These are phyloP conservation scores for Bembecia ichneumoniformis DNA, from an alignment of 2,888 invertebrate species.

Conservation along the genomic window DNA sequence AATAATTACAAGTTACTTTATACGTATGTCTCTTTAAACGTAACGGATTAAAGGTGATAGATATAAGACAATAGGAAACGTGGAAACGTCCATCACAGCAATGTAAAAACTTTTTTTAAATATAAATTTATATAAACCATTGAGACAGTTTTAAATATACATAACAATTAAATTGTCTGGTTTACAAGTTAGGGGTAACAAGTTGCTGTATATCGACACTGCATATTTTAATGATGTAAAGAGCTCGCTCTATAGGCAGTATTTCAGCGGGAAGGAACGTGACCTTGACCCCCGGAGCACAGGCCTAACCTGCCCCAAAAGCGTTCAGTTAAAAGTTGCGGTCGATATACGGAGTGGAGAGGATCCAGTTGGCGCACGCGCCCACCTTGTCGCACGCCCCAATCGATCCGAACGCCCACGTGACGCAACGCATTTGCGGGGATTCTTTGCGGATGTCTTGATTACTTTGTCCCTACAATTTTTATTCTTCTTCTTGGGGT, in stretches of 20 bases:
- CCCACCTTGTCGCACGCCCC: slow-evolving; percentile 35
- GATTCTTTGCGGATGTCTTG: slow-evolving; percentile 55
- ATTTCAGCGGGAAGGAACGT: slow-evolving; percentile 46
- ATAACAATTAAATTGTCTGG: too few relatives aligned
- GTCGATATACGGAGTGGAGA: slow-evolving; percentile 52
- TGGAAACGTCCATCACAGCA: too few relatives aligned
- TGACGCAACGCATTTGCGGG: slow-evolving; percentile 68
- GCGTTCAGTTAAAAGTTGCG: slow-evolving; percentile 57
- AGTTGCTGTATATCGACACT: too few relatives aligned
- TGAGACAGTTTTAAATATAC: too few relatives aligned
- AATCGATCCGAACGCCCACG: slow-evolving; percentile 67
- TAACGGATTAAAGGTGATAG: too few relatives aligned
- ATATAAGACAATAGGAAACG: too few relatives aligned
- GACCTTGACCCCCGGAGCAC: slow-evolving; percentile 70
- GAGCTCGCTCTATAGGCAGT: not conserved
- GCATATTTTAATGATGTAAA: too few relatives aligned
- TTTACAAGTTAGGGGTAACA: too few relatives aligned
- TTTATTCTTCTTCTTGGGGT: not conserved
- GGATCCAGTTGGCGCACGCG: slow-evolving; percentile 59
- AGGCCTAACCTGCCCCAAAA: slow-evolving; percentile 74
- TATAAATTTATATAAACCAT: too few relatives aligned
- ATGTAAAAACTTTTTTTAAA: too few relatives aligned
- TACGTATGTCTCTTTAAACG: too few relatives aligned
- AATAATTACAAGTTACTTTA: too few relatives aligned
- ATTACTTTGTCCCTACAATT: not conserved